Percentiles rank a stretch among this genome's conserved stretches.
These are phyloP conservation scores for Andrena flavipes DNA, from an alignment of 2,888 invertebrate genomes.

Conservation along the genomic window DNA sequence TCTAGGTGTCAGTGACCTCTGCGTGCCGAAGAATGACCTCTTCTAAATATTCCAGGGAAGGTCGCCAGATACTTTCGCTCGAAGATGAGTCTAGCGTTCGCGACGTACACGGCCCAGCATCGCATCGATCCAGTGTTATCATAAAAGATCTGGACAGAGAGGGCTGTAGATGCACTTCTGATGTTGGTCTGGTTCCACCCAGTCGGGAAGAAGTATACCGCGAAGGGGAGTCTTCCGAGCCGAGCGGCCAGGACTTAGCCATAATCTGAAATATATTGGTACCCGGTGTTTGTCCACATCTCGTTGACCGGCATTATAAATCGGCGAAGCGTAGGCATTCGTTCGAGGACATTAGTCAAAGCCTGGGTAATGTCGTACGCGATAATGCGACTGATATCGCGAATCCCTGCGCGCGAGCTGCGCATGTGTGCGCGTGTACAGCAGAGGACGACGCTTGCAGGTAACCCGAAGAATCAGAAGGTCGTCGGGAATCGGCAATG, in stretches of 20 bases:
- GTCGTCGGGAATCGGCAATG: slow-evolving; percentile 64
- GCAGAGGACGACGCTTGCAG: slow-evolving; percentile 40
- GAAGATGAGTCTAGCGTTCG: slow-evolving; percentile 36
- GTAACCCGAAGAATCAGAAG: slow-evolving; percentile 67
- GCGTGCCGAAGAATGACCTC: not conserved
- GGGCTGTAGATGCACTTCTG: slow-evolving; percentile 76
- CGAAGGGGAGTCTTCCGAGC: slow-evolving; percentile 41
- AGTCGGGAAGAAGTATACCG: slow-evolving; percentile 66
- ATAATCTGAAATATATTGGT: slow-evolving; percentile 85
- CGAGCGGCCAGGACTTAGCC: slow-evolving; percentile 72
- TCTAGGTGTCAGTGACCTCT: too few species aligned
- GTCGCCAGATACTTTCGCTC: not conserved
- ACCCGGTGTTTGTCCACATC: slow-evolving; percentile 84
- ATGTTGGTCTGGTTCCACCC: slow-evolving; percentile 75
- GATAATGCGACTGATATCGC: slow-evolving; percentile 84
- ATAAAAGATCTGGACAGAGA: slow-evolving; percentile 66
- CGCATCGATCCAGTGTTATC: slow-evolving; percentile 75
- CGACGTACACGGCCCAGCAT: slow-evolving; percentile 52
- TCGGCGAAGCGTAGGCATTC: slow-evolving; percentile 85
- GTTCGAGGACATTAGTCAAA: slow-evolving; percentile 85
- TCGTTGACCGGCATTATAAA: slow-evolving; percentile 84
- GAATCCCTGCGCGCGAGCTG: slow-evolving; percentile 63
- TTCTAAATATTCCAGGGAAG: not conserved
- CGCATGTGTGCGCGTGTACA: slow-evolving; percentile 20
- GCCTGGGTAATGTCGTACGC: slow-evolving; percentile 82